Base-by-base conservation (phyloP, 2,797 vertebrate genomes). In the Ceryle rudis region DNA sequence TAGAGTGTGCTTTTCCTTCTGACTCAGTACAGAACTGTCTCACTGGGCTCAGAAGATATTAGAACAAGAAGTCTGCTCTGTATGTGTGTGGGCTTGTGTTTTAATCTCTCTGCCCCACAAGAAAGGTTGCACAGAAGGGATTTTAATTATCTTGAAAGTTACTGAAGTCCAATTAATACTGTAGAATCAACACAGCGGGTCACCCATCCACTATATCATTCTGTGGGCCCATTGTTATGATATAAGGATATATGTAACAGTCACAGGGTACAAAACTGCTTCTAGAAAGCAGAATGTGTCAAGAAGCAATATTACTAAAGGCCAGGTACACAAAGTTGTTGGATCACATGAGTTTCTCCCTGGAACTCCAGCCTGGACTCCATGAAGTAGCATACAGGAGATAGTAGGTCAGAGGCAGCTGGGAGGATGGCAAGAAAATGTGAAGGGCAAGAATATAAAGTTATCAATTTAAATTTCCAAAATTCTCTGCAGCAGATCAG, bases 1-100 rank as follows among this genome's bases (percentile, higher is more conserved):
- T 86, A 77, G 73, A 94, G 64, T 95, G 74, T 92, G 71, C 74
- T 96, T 94, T 97, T 97, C 91, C 91, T 94, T 96, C 88, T 97
- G 95, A 97, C 81, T 96, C 93, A 96, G 58, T 93, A 31, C 67
- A 94, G 90, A 91, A 96, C 78, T 94, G 88, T 89, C 90, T 95
- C 92, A 82, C 55, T 84, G 88, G 51, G 47, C 83, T 96, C 80
- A 86, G 91, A 95, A 90, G 44, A 33, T 67, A 91, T 96, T 94
- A 95, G 88, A 93, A 94, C 66, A 90, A 95, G 91, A 89, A 92
- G 54, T 74, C 83, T 92, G 77, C 78, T 78, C 57, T 3, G 9
- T 14, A 71, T 86, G 70, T 84, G 73, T 89, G 86, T 86, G 81
- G 83, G 86, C 71, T 95, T 93, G 71, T 51, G 49, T 92, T 94